phyloP scores from a whole-genome alignment of 1,140 invertebrate genomes.

The Aphelenchoides avenae region DNA sequence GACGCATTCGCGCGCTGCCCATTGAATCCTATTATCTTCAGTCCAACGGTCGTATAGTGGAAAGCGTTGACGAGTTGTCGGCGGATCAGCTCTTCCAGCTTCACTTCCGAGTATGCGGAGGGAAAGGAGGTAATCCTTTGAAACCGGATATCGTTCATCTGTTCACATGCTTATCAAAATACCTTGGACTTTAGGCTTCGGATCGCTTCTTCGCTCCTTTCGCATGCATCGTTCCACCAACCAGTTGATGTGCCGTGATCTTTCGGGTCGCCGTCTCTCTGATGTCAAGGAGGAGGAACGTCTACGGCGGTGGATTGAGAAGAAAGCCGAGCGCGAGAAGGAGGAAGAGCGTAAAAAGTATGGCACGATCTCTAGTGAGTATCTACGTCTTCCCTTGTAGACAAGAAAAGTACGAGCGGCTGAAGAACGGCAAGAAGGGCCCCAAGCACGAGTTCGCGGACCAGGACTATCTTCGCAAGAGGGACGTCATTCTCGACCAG shows the following conservation, averaged over 20 bases:
- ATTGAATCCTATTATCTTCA: too few relatives aligned
- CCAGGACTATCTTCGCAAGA: slow-evolving; percentile 37
- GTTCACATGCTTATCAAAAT: slow-evolving; percentile 4
- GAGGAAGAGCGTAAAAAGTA: slow-evolving; percentile 41
- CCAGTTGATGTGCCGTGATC: slow-evolving; percentile 45
- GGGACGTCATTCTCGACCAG: slow-evolving; percentile 34
- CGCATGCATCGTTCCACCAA: slow-evolving; percentile 43
- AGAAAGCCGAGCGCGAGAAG: slow-evolving; percentile 35
- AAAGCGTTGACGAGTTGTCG: slow-evolving; percentile 12
- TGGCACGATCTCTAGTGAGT: slow-evolving; percentile 15
- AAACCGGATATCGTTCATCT: neutral
- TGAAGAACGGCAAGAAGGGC: slow-evolving; percentile 23
- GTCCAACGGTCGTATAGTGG: too few relatives aligned
- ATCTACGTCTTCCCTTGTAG: slow-evolving; percentile 20
- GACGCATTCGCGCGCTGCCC: too few relatives aligned
- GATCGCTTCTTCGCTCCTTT: slow-evolving; percentile 37
- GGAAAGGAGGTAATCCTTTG: slow-evolving; percentile 31
- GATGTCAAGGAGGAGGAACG: slow-evolving; percentile 51
- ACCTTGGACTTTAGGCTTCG: slow-evolving; percentile 32
- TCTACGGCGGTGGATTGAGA: slow-evolving; percentile 39
- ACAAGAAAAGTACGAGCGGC: slow-evolving; percentile 41
- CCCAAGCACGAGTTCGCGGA: slow-evolving; percentile 44
- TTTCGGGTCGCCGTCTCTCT: slow-evolving; percentile 38
- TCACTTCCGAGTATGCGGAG: slow-evolving; percentile 28
- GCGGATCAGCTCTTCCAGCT: slow-evolving; percentile 23